phyloP scores from a whole-genome alignment of 2,113 vertebrate species.

The Calyptommatus sinebrachiatus region DNA sequence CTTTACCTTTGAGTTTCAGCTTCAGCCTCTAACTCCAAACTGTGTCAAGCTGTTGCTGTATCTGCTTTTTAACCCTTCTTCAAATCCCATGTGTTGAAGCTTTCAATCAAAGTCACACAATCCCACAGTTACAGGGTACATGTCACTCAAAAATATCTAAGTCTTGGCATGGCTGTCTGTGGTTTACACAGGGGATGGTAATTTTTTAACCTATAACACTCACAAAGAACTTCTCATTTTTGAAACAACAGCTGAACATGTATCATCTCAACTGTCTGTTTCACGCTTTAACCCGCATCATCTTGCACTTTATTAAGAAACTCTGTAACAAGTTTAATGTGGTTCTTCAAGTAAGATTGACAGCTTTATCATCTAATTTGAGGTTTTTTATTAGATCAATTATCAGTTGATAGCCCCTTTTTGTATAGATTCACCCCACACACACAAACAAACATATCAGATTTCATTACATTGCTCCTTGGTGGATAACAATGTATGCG shows the following conservation, averaged over 20 bases:
- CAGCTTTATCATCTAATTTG: constrained; percentile 28
- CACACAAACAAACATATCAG: too few relatives aligned
- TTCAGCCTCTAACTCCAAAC: constrained; percentile 23
- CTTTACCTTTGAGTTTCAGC: constrained; percentile 32
- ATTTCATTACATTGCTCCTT: too few relatives aligned
- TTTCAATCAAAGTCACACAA: constrained; percentile 41
- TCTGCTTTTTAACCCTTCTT: constrained; percentile 34
- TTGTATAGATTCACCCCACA: neutral
- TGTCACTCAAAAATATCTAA: constrained; percentile 41
- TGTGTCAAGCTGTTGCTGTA: constrained; percentile 32
- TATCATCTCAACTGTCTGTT: constrained; percentile 9
- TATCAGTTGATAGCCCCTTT: neutral
- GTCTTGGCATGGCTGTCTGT: constrained; percentile 13
- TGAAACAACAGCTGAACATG: constrained; percentile 29
- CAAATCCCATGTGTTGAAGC: constrained; percentile 38
- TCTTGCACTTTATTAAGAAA: neutral
- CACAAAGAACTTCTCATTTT: constrained; percentile 30
- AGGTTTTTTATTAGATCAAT: neutral
- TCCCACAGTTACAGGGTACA: constrained; percentile 14
- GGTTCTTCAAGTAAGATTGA: neutral
- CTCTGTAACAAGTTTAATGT: constrained; percentile 1
- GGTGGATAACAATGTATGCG: too few relatives aligned
- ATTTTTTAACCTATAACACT: constrained; percentile 47
- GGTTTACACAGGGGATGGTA: constrained; percentile 37
- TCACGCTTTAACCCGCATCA: constrained; percentile 15